Conservation (phyloP, 1,140 invertebrate species). For the Cepaea nemoralis region DNA sequence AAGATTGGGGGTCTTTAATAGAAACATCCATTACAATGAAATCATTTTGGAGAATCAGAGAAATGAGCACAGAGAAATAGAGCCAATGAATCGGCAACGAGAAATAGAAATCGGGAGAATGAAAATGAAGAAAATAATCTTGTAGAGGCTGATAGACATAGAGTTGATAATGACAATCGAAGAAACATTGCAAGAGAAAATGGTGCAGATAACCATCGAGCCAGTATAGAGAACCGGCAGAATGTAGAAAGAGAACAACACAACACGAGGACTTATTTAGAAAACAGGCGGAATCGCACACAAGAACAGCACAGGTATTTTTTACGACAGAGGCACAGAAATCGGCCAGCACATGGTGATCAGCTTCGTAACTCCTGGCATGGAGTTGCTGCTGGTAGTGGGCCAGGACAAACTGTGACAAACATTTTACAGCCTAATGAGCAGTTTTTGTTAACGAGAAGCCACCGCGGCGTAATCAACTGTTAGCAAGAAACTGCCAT, state of each 20-base stretch:
- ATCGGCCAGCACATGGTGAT: neutral
- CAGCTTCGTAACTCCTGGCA: neutral
- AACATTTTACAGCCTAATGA: slow-evolving; percentile 6
- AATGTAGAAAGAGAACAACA: slow-evolving; percentile 34
- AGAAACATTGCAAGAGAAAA: slow-evolving; percentile 34
- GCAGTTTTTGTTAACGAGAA: neutral
- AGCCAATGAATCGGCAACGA: slow-evolving; percentile 13
- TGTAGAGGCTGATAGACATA: slow-evolving; percentile 32
- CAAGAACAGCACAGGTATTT: slow-evolving; percentile 38
- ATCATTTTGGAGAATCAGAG: slow-evolving; percentile 25
- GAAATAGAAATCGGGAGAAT: slow-evolving; percentile 35
- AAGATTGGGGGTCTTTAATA: neutral
- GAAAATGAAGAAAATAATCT: slow-evolving; percentile 39
- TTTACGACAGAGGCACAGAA: slow-evolving; percentile 18
- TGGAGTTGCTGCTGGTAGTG: slow-evolving; percentile 6
- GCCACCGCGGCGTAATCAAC: neutral
- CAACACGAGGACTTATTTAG: slow-evolving; percentile 15
- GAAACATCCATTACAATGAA: neutral
- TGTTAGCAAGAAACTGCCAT: neutral
- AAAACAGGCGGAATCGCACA: slow-evolving; percentile 30
- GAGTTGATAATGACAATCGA: slow-evolving; percentile 31
- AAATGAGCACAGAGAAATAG: slow-evolving; percentile 34
- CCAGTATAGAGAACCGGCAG: slow-evolving; percentile 28
- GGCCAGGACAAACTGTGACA: neutral
- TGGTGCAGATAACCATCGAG: slow-evolving; percentile 24